These are phyloP conservation scores for Enhydra lutris DNA, from an alignment of 2,113 vertebrate genomes.

Conservation along the genomic window DNA sequence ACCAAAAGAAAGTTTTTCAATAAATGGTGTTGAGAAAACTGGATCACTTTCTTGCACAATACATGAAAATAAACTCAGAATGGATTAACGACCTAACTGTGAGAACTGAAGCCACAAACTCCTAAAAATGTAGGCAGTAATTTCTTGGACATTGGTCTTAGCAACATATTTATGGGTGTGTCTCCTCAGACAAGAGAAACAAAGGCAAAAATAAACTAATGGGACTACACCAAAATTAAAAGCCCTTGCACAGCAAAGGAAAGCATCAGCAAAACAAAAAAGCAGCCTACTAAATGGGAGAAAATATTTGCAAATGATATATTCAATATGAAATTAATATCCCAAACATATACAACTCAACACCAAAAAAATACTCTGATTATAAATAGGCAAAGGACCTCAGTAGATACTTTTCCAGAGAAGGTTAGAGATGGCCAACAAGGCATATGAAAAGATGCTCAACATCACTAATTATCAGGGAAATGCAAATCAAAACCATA, in stretches of 20 bases:
- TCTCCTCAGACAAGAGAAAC: not conserved
- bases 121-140: not conserved
- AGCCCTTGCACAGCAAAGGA: not conserved
- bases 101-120: not conserved
- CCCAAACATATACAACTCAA: not conserved
- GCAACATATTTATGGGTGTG: not conserved
- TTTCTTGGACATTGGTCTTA: not conserved
- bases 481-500: not conserved
- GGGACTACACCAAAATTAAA: not conserved
- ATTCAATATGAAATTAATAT: not conserved
- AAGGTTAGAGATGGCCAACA: not conserved
- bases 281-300: not conserved
- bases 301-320: not conserved
- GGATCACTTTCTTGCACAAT: not conserved
- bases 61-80: not conserved
- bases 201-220: not conserved
- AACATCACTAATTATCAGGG: not conserved
- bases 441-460: not conserved
- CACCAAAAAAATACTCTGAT: not conserved
- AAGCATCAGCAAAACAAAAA: not conserved
- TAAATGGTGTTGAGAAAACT: not conserved
- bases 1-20: not conserved
- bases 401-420: not conserved
- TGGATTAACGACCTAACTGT: not conserved
- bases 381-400: not conserved